Evolutionary conservation across 2,113 vertebrate genomes (phyloP), one percentile per base, ranked within the genome.

Genomic region (Ctenomys sociabilis): DNA sequence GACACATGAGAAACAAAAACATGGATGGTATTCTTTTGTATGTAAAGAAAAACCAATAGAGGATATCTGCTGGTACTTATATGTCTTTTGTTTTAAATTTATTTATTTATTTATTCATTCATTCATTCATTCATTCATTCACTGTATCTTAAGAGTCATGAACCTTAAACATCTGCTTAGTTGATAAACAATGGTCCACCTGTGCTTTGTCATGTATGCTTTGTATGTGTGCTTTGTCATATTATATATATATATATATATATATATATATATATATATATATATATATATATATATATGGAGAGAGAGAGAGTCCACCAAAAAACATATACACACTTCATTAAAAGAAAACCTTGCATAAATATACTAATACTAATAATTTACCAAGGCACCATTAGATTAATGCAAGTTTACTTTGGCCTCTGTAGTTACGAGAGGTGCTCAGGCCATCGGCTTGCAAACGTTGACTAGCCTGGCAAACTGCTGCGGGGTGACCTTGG

Each of bases 1-100:
- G n/a, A n/a, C n/a, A n/a, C n/a, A n/a, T n/a, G n/a, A 49, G 59
- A 32, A 96, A 45, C 40, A 89, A 88, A 45, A 78, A 73, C 43
- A 5, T 84, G 26, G 8, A 13, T 68, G 3, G 86, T 32, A 84
- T 9, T 2, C 70, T 91, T 59, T 81, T 77, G 14, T 64, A 64
- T 59, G 73, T 96, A 52, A 11, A 85, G 45, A 77, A 85, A 93
- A 94, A 43, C 0, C 5, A 5, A 28, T 32, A 94, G 95, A 78
- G 24, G 5, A 59, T 73, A 40, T 45, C 1, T 59, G 1, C 64
- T 57, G 28, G 45, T 43, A 32, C 9, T 17, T 78, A 30, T 16
- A 2, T n/a, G 13, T 4, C 30, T 63, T 89, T 83, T 63, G 40
- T 70, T 85, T 49, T 83, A 7, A 77, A 85, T 63, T 49, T 83